These are phyloP conservation scores for Drosophila prosaltans DNA, from an alignment of 1,140 invertebrate species.

Conservation along the genomic window DNA sequence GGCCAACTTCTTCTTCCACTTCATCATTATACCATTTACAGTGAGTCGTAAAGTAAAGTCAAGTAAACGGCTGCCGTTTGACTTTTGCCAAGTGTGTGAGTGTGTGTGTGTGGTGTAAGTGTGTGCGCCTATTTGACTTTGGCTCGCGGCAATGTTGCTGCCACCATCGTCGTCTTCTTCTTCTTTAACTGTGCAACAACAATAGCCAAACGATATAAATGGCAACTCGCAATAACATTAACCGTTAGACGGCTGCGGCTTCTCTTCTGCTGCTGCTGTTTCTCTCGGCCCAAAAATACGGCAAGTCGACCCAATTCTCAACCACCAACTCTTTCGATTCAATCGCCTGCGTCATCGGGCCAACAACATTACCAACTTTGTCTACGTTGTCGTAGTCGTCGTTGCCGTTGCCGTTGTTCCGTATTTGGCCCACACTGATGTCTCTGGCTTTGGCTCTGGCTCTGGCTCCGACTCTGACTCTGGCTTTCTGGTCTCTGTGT, in stretches of 20 bases:
- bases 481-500: constrained; percentile 26
- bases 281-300: constrained; percentile 66
- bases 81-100: constrained; percentile 38
- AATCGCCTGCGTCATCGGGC: constrained; percentile 64
- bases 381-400: constrained; percentile 33
- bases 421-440: constrained; percentile 57
- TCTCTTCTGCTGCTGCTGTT: constrained; percentile 33
- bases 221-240: constrained; percentile 79
- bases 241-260: constrained; percentile 63
- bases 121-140: constrained; percentile 45
- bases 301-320: constrained; percentile 73
- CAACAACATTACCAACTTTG: constrained; percentile 54
- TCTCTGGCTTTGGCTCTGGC: constrained; percentile 29
- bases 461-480: not conserved
- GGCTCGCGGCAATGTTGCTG: constrained; percentile 23
- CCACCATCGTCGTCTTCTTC: not conserved
- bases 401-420: not conserved
- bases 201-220: constrained; percentile 70
- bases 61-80: constrained; percentile 60
- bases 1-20: constrained; percentile 21
- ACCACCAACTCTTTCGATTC: constrained; percentile 69
- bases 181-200: constrained; percentile 39
- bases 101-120: constrained; percentile 8
- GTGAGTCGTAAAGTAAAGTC: constrained; percentile 71
- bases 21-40: constrained; percentile 61